Evolutionary conservation across 1,140 invertebrate genomes (phyloP).

Genomic region (Drosophila pallidifrons): DNA sequence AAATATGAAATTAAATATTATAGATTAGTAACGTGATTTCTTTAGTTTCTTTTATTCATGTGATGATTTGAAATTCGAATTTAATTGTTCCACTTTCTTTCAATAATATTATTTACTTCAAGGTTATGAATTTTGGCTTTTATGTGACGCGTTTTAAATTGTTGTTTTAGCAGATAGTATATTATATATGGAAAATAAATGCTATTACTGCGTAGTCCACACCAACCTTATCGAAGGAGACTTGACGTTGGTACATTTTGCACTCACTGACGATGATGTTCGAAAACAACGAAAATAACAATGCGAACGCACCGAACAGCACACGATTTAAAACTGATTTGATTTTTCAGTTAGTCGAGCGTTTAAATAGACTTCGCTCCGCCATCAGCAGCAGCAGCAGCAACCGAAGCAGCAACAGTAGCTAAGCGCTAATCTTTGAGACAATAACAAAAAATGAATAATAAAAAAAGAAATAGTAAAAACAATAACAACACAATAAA

Average conservation of each 20-base stretch:
- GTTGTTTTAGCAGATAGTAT: not conserved
- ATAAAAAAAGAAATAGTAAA: not conserved
- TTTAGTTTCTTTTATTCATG: not conserved
- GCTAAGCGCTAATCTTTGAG: slow-evolving; percentile 47
- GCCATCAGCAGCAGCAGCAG: not conserved
- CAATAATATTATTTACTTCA: not conserved
- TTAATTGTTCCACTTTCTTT: not conserved
- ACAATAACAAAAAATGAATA: slow-evolving; percentile 48
- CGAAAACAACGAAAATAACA: not conserved
- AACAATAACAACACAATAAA: slow-evolving; percentile 55
- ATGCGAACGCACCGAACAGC: slow-evolving; percentile 52
- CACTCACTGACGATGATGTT: slow-evolving; percentile 9
- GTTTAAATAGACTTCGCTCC: slow-evolving; percentile 68
- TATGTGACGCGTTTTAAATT: not conserved
- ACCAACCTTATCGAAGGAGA: slow-evolving; percentile 82
- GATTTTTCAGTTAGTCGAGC: slow-evolving; percentile 40
- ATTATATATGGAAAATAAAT: slow-evolving; percentile 2
- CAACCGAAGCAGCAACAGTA: not conserved
- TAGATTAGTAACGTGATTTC: not conserved
- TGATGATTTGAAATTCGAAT: not conserved
- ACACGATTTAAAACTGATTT: slow-evolving; percentile 69
- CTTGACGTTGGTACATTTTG: slow-evolving; percentile 79
- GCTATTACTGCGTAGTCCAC: slow-evolving; percentile 27
- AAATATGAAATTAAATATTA: too few relatives aligned
- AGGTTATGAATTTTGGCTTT: not conserved